Conservation (phyloP, 2,888 invertebrate species). For the Tolmerus cingulatus region DNA sequence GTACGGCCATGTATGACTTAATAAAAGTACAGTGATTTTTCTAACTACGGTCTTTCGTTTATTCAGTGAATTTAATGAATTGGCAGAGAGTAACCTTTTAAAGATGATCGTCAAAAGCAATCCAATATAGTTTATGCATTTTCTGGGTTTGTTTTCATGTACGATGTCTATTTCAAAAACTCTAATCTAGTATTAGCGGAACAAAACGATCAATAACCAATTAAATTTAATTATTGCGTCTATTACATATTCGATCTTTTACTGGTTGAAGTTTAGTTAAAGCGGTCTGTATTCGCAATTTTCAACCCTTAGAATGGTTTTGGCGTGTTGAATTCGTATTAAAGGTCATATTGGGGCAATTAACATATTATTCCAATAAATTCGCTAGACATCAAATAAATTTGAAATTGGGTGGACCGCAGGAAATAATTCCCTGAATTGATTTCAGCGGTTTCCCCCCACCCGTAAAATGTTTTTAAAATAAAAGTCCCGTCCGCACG, state of each 20-base stretch:
- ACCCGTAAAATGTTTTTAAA: background rate
- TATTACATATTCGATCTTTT: background rate
- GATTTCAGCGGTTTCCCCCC: background rate
- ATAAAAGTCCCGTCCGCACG: background rate
- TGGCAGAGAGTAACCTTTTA: too few relatives aligned
- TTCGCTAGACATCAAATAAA: background rate
- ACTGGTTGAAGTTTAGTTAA: background rate
- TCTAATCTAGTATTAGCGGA: too few relatives aligned
- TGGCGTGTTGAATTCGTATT: background rate
- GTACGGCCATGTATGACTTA: background rate
- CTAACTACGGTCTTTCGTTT: background rate
- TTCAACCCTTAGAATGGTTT: background rate
- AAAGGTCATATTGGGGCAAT: background rate
- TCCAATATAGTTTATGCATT: too few relatives aligned
- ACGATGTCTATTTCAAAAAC: too few relatives aligned
- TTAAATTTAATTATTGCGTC: too few relatives aligned
- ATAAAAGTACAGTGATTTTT: background rate
- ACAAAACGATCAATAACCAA: too few relatives aligned
- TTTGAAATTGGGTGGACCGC: background rate
- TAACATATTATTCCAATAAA: background rate
- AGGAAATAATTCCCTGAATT: background rate
- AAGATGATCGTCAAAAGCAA: too few relatives aligned
- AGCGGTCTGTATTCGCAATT: background rate
- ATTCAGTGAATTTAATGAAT: background rate
- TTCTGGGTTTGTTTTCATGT: too few relatives aligned